A percentile compares a stretch with the other conserved stretches of the same genome.
Conservation (phyloP, 2,113 vertebrate genomes). For the Oxygymnocypris stewartii region DNA sequence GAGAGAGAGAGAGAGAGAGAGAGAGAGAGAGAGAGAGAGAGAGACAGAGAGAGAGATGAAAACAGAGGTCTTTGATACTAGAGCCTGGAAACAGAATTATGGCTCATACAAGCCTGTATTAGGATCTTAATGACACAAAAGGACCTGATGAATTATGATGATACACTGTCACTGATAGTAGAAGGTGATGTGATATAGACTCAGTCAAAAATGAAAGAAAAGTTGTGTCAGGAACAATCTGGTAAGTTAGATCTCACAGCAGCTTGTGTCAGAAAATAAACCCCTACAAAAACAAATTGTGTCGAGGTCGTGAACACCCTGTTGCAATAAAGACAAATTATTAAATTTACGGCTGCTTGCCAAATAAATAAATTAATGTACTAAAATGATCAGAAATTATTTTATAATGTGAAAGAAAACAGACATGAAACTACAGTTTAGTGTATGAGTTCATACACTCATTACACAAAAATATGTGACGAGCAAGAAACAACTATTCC, state of each 20-base stretch:
- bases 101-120: background rate
- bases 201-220: background rate
- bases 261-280: background rate
- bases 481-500: background rate
- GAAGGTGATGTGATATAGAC: background rate
- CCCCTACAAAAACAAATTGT: background rate
- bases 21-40: no score
- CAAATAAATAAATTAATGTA: background rate
- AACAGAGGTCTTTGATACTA: conserved; percentile 21
- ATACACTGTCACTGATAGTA: background rate
- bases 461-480: background rate
- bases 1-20: background rate
- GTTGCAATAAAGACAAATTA: background rate
- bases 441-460: no score
- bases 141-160: background rate
- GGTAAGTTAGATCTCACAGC: background rate
- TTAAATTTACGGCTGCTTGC: background rate
- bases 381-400: background rate
- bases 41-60: no score
- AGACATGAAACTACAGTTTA: background rate
- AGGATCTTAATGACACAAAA: background rate
- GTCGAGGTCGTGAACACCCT: background rate
- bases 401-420: background rate
- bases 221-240: background rate
- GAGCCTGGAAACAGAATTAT: background rate